These are phyloP conservation scores for Tricholaema leucomelas DNA, from an alignment of 2,113 vertebrate genomes.

Conservation along the genomic window DNA sequence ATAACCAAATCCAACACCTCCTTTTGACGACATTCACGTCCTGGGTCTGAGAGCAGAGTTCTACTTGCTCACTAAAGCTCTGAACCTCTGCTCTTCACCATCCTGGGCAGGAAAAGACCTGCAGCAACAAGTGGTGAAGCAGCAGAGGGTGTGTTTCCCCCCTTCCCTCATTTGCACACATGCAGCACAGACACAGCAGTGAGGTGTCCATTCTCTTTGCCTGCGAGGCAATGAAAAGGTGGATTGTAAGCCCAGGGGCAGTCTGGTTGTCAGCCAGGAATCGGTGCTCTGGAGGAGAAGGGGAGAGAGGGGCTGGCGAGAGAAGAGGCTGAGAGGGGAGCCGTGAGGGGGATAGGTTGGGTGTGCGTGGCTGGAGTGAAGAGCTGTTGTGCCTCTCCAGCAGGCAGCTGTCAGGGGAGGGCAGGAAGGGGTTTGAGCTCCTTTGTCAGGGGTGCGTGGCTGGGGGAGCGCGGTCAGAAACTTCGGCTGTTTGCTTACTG, in stretches of 20 bases:
- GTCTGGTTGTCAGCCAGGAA: conserved; percentile 74
- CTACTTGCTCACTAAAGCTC: not conserved
- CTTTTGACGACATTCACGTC: not conserved
- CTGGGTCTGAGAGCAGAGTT: not conserved
- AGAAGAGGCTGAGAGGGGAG: conserved; percentile 14
- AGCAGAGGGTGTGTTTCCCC: not conserved
- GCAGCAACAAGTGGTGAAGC: not conserved
- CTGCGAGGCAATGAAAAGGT: conserved; percentile 72
- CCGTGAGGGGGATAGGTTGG: conserved; percentile 13
- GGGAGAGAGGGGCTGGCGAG: not conserved
- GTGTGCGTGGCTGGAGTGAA: conserved; percentile 1
- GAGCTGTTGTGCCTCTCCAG: conserved; percentile 46
- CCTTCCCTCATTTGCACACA: not conserved
- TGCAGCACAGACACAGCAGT: not conserved
- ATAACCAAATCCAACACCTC: not conserved
- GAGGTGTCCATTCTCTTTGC: conserved; percentile 65
- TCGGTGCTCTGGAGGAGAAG: conserved; percentile 55
- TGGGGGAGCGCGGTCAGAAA: conserved; percentile 73
- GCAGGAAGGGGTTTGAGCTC: conserved; percentile 63
- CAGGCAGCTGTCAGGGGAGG: conserved; percentile 42
- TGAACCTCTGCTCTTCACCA: not conserved
- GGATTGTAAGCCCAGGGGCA: conserved; percentile 58
- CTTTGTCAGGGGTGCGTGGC: conserved; percentile 47
- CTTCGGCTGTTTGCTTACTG: conserved; percentile 81
- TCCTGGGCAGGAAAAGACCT: not conserved